A percentile compares a stretch with the other conserved stretches of the same genome.
phyloP scores from a whole-genome alignment of 2,888 invertebrate genomes.

The Drosophila pegasa region DNA sequence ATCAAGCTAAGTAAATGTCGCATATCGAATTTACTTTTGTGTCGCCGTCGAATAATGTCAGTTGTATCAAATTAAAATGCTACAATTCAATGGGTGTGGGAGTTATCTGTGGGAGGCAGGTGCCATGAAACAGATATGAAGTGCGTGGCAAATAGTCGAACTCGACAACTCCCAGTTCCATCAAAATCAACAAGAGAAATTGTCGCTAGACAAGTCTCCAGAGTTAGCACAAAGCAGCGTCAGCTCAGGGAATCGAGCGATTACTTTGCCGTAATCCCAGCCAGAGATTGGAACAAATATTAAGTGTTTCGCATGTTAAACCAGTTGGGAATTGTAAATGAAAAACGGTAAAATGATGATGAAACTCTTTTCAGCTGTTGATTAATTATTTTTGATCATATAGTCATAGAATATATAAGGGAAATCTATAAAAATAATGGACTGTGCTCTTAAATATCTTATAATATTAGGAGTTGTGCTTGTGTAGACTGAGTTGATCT shows the following conservation, averaged over 20 bases:
- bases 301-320: neutral
- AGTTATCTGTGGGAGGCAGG: neutral
- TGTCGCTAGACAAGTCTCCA: neutral
- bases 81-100: conserved; percentile 1
- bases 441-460: neutral
- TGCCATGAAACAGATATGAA: conserved; percentile 10
- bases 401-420: too few relatives aligned
- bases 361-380: neutral
- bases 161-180: conserved; percentile 6
- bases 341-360: neutral
- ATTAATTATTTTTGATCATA: neutral
- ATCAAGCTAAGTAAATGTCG: conserved; percentile 61
- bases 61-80: conserved; percentile 59
- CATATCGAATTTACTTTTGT: conserved; percentile 25
- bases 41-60: conserved; percentile 35
- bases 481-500: too few relatives aligned
- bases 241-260: neutral
- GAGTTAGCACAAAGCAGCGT: neutral
- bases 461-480: too few relatives aligned
- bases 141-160: conserved; percentile 1
- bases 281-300: neutral
- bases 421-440: too few relatives aligned
- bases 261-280: neutral
- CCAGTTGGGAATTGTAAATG: conserved; percentile 9
- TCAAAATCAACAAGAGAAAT: conserved; percentile 4